Percentiles rank a stretch among this genome's conserved stretches.
Evolutionary conservation across 2,797 vertebrate genomes (phyloP).

Genomic region (Loriculus beryllinus): DNA sequence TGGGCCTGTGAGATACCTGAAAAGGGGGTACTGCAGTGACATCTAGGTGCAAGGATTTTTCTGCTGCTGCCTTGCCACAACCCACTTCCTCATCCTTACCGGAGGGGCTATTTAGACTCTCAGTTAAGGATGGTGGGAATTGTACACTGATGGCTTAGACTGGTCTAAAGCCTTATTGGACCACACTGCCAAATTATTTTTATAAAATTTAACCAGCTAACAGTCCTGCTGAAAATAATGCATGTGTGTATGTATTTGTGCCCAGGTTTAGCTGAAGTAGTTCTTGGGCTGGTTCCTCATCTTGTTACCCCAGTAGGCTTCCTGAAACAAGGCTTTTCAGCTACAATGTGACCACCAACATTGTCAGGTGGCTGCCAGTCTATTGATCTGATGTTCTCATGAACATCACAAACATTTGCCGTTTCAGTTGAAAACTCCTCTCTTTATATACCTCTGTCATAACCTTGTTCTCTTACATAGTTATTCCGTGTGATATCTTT

Average conservation of each 20-base stretch:
- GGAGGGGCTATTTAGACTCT: not conserved
- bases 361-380: not conserved
- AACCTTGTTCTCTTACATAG: not conserved
- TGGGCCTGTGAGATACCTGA: not conserved
- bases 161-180: not conserved
- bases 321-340: not conserved
- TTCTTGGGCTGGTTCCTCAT: not conserved
- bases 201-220: not conserved
- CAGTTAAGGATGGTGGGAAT: not conserved
- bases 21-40: not conserved
- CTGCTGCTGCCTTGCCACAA: not conserved
- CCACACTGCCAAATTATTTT: not conserved
- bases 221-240: not conserved
- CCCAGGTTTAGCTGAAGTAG: not conserved
- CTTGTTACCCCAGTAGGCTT: not conserved
- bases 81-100: not conserved
- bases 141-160: not conserved
- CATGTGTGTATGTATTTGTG: not conserved
- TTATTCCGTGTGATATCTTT: not conserved
- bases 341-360: not conserved
- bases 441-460: not conserved
- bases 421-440: not conserved
- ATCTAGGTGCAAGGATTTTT: not conserved
- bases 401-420: not conserved
- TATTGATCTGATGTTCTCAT: not conserved